Percentiles rank a stretch among this genome's conserved stretches.
These are phyloP conservation scores for Lophius piscatorius DNA, from an alignment of 2,113 vertebrate genomes.

Conservation along the genomic window DNA sequence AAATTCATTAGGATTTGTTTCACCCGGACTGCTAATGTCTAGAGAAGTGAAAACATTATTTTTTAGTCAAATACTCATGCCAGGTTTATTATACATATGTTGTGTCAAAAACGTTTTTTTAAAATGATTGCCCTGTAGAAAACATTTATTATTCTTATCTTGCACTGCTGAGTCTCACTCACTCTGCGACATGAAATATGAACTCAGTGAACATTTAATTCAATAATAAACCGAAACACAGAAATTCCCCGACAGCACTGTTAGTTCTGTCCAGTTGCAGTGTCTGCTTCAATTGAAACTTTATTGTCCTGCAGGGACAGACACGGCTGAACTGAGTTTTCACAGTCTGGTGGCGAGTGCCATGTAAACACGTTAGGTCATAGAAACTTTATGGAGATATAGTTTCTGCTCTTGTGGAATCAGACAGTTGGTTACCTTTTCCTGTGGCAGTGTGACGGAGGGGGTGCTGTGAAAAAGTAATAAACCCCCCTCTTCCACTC, in stretches of 20 bases:
- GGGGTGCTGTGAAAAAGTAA: no score
- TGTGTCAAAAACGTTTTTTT: conserved; percentile 37
- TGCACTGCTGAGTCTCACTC: conserved; percentile 22
- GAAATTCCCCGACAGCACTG: conserved; percentile 39
- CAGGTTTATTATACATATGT: conserved; percentile 47
- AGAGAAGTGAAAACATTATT: conserved; percentile 45
- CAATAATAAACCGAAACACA: conserved; percentile 64
- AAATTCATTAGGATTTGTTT: conserved; percentile 56
- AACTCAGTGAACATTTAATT: conserved; percentile 61
- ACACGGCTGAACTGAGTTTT: conserved; percentile 46
- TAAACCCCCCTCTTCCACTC: neutral
- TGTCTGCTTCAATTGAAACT: conserved; percentile 51
- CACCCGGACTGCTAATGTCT: conserved; percentile 40
- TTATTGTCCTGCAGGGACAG: conserved; percentile 57
- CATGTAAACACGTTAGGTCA: conserved; percentile 58
- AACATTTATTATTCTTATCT: conserved; percentile 53
- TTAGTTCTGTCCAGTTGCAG: conserved; percentile 34
- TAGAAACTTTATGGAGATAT: conserved; percentile 41
- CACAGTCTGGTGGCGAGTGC: conserved; percentile 45
- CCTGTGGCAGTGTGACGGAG: neutral
- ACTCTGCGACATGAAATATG: conserved; percentile 41
- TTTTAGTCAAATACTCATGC: conserved; percentile 30
- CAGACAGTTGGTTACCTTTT: conserved; percentile 26
- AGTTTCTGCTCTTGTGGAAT: conserved; percentile 44
- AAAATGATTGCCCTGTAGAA: conserved; percentile 28